Conservation (phyloP, 2,888 invertebrate species). For the Adelognathus sp. region DNA sequence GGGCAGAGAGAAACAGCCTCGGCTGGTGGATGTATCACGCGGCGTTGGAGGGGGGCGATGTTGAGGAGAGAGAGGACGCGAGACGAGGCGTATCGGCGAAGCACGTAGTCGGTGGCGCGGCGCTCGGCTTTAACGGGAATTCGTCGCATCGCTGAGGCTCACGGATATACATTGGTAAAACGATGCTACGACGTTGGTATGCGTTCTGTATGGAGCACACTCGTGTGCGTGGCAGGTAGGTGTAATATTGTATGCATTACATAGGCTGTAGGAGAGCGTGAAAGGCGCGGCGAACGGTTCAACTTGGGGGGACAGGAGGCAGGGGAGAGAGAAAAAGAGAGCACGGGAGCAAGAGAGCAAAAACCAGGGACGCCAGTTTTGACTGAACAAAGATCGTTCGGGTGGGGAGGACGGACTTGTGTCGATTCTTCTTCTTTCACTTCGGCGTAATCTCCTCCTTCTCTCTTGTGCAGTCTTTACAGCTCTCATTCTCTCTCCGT, state of each 20-base stretch:
- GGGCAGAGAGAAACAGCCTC: conserved; percentile 8
- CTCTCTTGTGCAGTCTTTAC: neutral
- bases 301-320: conserved; percentile 3
- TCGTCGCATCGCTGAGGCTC: conserved; percentile 40
- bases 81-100: conserved; percentile 34
- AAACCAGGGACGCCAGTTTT: conserved; percentile 9
- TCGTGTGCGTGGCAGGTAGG: neutral
- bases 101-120: conserved; percentile 50
- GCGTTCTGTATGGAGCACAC: neutral
- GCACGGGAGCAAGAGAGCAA: conserved; percentile 1
- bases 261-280: conserved; percentile 21
- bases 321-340: conserved; percentile 7
- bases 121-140: conserved; percentile 57
- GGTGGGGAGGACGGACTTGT: conserved; percentile 31
- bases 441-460: conserved; percentile 33
- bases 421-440: conserved; percentile 25
- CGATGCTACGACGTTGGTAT: neutral
- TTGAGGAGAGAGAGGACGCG: conserved; percentile 27
- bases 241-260: neutral
- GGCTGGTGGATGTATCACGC: neutral
- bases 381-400: neutral
- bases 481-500: neutral
- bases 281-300: conserved; percentile 36
- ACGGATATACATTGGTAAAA: neutral
- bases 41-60: conserved; percentile 13